phyloP scores from a whole-genome alignment of 1,140 invertebrate species.

The Drosophila sp. region DNA sequence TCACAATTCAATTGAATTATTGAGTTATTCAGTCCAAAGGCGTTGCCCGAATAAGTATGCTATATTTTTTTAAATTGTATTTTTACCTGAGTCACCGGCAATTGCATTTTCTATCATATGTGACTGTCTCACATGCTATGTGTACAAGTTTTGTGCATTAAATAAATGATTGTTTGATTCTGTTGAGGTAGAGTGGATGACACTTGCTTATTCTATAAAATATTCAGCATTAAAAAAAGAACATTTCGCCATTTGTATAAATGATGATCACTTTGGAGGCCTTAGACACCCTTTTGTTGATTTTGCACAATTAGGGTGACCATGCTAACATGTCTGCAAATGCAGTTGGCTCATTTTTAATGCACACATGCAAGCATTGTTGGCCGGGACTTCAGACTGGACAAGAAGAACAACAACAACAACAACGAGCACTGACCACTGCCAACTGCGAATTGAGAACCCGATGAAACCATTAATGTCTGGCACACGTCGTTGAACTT shows the following conservation, averaged over 20 bases:
- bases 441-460: slow-evolving; percentile 34
- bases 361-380: slow-evolving; percentile 35
- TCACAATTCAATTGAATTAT: slow-evolving; percentile 41
- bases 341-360: slow-evolving; percentile 26
- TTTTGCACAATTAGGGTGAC: slow-evolving; percentile 23
- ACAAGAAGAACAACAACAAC: slow-evolving; percentile 2
- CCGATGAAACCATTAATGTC: slow-evolving; percentile 33
- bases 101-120: neutral
- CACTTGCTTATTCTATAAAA: neutral
- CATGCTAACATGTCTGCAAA: slow-evolving; percentile 18
- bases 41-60: slow-evolving; percentile 49
- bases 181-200: too few species aligned
- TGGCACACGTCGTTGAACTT: slow-evolving; percentile 73
- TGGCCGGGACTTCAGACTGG: neutral
- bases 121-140: neutral
- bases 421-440: slow-evolving; percentile 2
- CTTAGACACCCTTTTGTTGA: neutral
- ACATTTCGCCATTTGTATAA: neutral
- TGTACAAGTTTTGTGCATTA: slow-evolving; percentile 25
- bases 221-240: neutral
- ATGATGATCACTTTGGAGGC: neutral
- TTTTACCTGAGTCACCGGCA: slow-evolving; percentile 9
- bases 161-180: neutral
- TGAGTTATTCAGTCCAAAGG: slow-evolving; percentile 18
- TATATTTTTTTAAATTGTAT: slow-evolving; percentile 35